Base-by-base conservation (phyloP, 2,888 invertebrate genomes). In the Cantharis lateralis region DNA sequence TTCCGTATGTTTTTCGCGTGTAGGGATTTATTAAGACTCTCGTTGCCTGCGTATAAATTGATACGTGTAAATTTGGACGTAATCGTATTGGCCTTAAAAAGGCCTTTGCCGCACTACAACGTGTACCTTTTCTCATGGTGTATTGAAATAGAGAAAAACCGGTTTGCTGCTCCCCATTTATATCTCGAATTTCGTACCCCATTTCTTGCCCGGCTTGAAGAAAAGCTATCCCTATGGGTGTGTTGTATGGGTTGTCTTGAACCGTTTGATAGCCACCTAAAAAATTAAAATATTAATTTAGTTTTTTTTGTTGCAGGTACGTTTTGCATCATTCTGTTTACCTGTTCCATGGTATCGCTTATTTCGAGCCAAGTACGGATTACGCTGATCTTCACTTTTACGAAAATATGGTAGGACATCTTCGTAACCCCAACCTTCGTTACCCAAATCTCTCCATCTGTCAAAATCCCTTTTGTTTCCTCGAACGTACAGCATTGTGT, bases 201-300 rank as follows among this genome's bases (percentile, higher is more conserved):
- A 96, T 95, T 87, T 97, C 96, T 86, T 95, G 93, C n/a, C 95
- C 96, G 0, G 96, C 96, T 89, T 96, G 95, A 0, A 97, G 88
- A 83, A 96, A 95, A 0, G 96, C 96, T 0, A 94, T 91, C 0
- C 95, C 96, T 61, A 97, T 88, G 0, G 97, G 96, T 0, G 96
- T 96, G 85, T 93, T 92, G 89, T 93, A 95, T 0, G 95, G 95
- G 0, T 93, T 88, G 83, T 95, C 95, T 88, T 95, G 94, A 0
- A 95, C 92, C 0, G 95, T 94, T 77, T 93, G 88, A 83, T 93
- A 94, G 9, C 95, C 95, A 26, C 95, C 95, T 93, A 88, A 68
- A n/a, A 90, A 89, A 20, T 62, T 71, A 24, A 9, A 15, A 20
- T 28, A 62, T 13, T 73, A 68, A 62, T 69, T 20, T 11, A 68